A percentile compares a stretch with the other conserved stretches of the same genome.
phyloP scores from a whole-genome alignment of 2,888 invertebrate species.

The Tupiocoris notatus region DNA sequence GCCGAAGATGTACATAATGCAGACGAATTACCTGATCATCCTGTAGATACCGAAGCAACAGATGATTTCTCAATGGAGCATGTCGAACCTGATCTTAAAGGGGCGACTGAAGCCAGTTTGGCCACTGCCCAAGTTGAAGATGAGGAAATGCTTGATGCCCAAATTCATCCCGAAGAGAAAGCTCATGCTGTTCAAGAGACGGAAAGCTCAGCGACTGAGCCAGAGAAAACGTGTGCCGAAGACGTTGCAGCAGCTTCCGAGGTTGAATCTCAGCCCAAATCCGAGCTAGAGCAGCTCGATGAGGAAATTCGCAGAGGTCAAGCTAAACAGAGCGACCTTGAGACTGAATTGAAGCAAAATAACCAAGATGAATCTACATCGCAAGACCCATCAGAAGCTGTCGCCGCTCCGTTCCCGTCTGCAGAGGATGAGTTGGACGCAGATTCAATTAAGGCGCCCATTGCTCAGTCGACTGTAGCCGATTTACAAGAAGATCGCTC shows the following conservation, averaged over 20 bases:
- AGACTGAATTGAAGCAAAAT: conserved; percentile 47
- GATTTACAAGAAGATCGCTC: not conserved
- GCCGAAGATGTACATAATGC: not conserved
- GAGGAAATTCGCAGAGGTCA: conserved; percentile 17
- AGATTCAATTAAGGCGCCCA: not conserved
- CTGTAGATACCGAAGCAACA: conserved; percentile 26
- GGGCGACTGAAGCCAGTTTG: not conserved
- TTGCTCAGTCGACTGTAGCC: not conserved
- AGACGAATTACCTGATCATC: not conserved
- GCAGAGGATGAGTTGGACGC: not conserved
- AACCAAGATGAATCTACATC: conserved; percentile 47
- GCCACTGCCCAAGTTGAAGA: conserved; percentile 23
- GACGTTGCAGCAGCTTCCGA: not conserved
- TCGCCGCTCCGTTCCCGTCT: not conserved
- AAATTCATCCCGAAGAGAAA: conserved; percentile 17
- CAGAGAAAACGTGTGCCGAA: conserved; percentile 37
- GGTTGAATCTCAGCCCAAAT: conserved; percentile 44
- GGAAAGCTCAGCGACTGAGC: conserved; percentile 38
- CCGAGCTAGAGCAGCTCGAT: conserved; percentile 43
- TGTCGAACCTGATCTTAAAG: conserved; percentile 15
- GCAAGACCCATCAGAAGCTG: not conserved
- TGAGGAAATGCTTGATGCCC: conserved; percentile 16
- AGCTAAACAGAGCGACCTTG: conserved; percentile 45
- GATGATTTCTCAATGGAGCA: no score
- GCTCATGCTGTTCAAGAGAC: conserved; percentile 41